Percentiles rank a stretch among this genome's conserved stretches.
phyloP scores from a whole-genome alignment of 2,797 vertebrate genomes.

The Dipus sagitta region DNA sequence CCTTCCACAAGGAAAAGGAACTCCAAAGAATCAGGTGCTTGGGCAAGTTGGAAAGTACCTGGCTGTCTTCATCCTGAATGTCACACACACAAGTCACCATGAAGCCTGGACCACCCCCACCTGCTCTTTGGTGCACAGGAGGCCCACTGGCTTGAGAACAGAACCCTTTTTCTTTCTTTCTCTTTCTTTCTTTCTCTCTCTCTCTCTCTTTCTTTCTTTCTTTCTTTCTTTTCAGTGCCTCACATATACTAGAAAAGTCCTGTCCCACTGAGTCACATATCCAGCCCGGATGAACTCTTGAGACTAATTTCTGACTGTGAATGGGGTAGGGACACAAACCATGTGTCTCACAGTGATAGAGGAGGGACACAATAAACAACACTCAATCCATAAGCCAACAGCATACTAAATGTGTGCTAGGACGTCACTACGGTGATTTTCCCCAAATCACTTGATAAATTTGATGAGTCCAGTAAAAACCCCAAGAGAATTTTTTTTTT shows the following conservation, averaged over 20 bases:
- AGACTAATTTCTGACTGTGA: neutral
- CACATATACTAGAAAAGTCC: neutral
- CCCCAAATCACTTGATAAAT: neutral
- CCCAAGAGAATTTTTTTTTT: neutral
- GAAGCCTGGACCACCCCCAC: neutral
- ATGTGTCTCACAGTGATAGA: neutral
- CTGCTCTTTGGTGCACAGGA: neutral
- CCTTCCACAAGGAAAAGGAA: neutral
- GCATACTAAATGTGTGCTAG: neutral
- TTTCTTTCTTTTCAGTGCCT: neutral
- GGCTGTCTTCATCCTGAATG: neutral
- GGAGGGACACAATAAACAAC: neutral
- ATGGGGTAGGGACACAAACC: neutral
- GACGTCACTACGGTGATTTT: neutral
- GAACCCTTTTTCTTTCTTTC: neutral
- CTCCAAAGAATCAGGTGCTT: neutral
- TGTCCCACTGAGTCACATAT: neutral
- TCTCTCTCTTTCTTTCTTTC: neutral
- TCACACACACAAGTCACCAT: neutral
- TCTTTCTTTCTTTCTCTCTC: neutral
- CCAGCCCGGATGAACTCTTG: neutral
- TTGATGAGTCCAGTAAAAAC: constrained; percentile 44
- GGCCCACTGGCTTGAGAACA: neutral
- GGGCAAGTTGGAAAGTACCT: neutral
- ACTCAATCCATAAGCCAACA: neutral